These are phyloP conservation scores for Ecliptopera silaceata DNA, from an alignment of 2,888 invertebrate species.

Conservation along the genomic window DNA sequence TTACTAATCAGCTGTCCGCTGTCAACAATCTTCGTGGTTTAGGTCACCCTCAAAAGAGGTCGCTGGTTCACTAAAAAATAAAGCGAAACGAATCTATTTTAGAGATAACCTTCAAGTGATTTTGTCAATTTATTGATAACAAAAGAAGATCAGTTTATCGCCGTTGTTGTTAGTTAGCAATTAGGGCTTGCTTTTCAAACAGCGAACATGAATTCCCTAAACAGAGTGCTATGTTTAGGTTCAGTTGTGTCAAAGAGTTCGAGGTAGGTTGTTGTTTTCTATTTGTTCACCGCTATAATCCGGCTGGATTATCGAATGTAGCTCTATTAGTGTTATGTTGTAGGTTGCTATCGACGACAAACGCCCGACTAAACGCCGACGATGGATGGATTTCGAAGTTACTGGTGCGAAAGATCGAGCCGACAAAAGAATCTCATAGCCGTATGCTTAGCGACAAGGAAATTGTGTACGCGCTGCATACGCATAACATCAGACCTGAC, in stretches of 20 bases:
- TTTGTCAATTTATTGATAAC: slow-evolving; percentile 78
- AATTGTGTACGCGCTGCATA: slow-evolving; percentile 96
- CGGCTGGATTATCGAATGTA: slow-evolving; percentile 48
- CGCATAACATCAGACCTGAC: slow-evolving; percentile 96
- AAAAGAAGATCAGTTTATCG: slow-evolving; percentile 51
- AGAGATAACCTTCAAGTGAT: slow-evolving; percentile 80
- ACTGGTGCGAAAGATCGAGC: slow-evolving; percentile 94
- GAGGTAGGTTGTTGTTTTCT: slow-evolving; percentile 56
- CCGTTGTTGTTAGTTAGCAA: slow-evolving; percentile 43
- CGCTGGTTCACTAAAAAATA: slow-evolving; percentile 49
- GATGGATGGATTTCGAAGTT: slow-evolving; percentile 96
- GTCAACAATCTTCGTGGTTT: slow-evolving; percentile 25
- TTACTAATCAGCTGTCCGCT: slow-evolving; percentile 34
- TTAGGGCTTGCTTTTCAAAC: slow-evolving; percentile 38
- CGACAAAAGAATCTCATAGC: slow-evolving; percentile 98
- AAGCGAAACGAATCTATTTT: slow-evolving; percentile 56
- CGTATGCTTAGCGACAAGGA: slow-evolving; percentile 98
- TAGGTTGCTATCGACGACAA: slow-evolving; percentile 72
- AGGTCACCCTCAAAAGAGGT: slow-evolving; percentile 61
- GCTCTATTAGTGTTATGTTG: slow-evolving; percentile 46
- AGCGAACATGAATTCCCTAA: slow-evolving; percentile 68
- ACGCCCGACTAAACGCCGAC: slow-evolving; percentile 65
- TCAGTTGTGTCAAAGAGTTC: slow-evolving; percentile 64
- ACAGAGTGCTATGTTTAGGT: slow-evolving; percentile 62
- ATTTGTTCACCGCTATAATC: slow-evolving; percentile 39